phyloP scores from a whole-genome alignment of 1,140 invertebrate species.

The Pissodes strobi region DNA sequence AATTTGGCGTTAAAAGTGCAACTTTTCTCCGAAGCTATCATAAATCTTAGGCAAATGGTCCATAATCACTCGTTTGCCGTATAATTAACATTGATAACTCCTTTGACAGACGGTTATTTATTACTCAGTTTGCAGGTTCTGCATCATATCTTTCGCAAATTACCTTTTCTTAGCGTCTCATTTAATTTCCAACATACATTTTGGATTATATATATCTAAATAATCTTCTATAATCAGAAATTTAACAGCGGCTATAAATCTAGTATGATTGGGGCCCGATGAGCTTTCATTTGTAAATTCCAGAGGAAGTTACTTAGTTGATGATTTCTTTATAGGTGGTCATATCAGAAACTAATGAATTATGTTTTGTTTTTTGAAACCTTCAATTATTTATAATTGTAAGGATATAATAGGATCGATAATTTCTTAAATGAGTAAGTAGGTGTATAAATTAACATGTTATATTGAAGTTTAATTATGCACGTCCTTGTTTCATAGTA shows the following conservation, averaged over 20 bases:
- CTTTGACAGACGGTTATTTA: slow-evolving; percentile 3
- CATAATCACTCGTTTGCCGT: neutral
- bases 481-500: too few relatives aligned
- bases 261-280: neutral
- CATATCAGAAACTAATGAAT: too few relatives aligned
- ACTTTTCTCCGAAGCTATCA: neutral
- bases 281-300: neutral
- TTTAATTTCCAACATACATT: neutral
- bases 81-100: slow-evolving; percentile 9
- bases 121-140: neutral
- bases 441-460: too few relatives aligned
- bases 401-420: too few relatives aligned
- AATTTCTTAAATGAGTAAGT: too few relatives aligned
- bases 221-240: neutral
- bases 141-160: neutral
- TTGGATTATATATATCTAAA: neutral
- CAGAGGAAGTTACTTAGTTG: neutral
- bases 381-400: too few relatives aligned
- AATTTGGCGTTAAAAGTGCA: too few relatives aligned
- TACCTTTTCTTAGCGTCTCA: neutral
- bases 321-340: too few relatives aligned
- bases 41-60: slow-evolving; percentile 1
- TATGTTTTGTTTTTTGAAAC: too few relatives aligned
- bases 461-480: too few relatives aligned
- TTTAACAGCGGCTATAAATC: neutral